phyloP scores from a whole-genome alignment of 2,888 invertebrate genomes.

The Meghimatium bilineatum region DNA sequence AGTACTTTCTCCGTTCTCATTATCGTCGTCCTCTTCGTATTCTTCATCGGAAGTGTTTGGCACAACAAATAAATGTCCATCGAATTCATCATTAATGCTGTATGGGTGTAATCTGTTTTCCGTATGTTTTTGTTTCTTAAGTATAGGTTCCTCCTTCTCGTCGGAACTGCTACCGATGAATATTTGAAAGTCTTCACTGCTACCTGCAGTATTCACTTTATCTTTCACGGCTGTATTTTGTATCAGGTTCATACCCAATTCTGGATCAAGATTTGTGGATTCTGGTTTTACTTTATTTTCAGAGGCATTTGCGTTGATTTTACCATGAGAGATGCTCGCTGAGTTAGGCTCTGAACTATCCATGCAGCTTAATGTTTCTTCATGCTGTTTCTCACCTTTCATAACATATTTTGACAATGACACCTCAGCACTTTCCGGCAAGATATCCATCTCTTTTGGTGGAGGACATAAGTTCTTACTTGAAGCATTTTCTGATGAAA shows the following conservation, averaged over 20 bases:
- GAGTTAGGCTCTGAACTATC: background rate
- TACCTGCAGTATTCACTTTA: background rate
- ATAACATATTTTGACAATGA: background rate
- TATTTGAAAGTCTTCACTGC: conserved; percentile 30
- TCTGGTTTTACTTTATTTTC: background rate
- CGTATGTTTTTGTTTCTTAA: background rate
- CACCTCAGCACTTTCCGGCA: too few relatives aligned
- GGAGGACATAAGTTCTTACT: too few relatives aligned
- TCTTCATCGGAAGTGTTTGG: conserved; percentile 53
- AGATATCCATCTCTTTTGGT: too few relatives aligned
- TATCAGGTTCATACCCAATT: background rate
- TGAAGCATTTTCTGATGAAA: background rate
- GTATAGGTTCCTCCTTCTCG: conserved; percentile 6
- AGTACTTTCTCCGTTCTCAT: conserved; percentile 37
- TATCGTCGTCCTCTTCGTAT: background rate
- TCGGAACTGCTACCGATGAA: conserved; percentile 42
- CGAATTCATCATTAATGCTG: conserved; percentile 53
- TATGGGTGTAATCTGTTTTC: conserved; percentile 48
- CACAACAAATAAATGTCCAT: conserved; percentile 60
- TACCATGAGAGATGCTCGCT: background rate
- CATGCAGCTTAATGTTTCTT: background rate
- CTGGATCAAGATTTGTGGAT: background rate
- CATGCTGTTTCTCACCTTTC: background rate
- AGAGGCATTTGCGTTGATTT: background rate
- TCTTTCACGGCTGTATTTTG: background rate